Percentiles rank a stretch among this genome's conserved stretches.
Conservation (phyloP, 1,140 invertebrate genomes). For the Aphelenchoides avenae region DNA sequence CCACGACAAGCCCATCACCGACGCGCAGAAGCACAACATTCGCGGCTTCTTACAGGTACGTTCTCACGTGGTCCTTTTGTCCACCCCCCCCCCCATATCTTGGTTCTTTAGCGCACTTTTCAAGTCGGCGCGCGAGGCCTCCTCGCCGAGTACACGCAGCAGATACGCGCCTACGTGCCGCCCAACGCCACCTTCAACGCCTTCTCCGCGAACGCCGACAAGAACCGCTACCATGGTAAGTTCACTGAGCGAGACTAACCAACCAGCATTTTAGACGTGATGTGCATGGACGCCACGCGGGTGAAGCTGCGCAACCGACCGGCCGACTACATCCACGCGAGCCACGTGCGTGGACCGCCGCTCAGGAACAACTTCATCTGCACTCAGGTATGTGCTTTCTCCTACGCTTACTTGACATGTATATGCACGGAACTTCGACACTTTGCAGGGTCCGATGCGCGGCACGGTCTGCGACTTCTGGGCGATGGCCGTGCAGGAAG, state of each 20-base stretch:
- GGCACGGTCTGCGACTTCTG: constrained; percentile 82
- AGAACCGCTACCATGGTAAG: constrained; percentile 6
- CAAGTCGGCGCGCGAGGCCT: background rate
- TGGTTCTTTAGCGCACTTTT: background rate
- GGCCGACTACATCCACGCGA: constrained; percentile 14
- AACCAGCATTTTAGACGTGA: background rate
- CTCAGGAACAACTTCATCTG: constrained; percentile 9
- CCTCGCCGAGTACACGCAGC: background rate
- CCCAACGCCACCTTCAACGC: background rate
- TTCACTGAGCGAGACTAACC: background rate
- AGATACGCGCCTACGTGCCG: background rate
- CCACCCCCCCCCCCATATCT: too few relatives aligned
- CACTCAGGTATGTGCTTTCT: background rate
- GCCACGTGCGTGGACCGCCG: constrained; percentile 1
- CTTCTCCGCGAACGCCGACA: constrained; percentile 9
- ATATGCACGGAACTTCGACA: too few relatives aligned
- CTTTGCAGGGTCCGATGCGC: constrained; percentile 66
- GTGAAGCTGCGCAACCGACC: constrained; percentile 6
- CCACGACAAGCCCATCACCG: too few relatives aligned
- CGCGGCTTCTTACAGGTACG: too few relatives aligned
- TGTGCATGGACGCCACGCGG: constrained; percentile 2
- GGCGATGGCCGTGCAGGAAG: constrained; percentile 78
- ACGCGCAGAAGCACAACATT: too few relatives aligned
- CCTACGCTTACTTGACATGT: background rate
- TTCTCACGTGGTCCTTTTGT: too few relatives aligned